Percentiles rank a stretch among this genome's conserved stretches.
phyloP scores from a whole-genome alignment of 2,888 invertebrate species.

The Megastigmus dorsalis region DNA sequence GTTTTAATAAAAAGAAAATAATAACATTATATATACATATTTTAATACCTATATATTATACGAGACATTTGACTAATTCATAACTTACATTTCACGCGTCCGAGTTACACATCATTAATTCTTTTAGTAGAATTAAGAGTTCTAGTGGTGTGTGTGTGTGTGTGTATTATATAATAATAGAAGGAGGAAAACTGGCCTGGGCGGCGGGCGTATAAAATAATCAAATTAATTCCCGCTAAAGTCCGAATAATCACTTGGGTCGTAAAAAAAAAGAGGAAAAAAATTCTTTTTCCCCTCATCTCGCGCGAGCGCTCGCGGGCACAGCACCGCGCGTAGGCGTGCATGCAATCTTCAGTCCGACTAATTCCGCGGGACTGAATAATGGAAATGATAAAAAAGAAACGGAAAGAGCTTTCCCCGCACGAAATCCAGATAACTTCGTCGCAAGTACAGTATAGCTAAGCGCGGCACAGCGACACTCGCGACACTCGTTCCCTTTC shows the following conservation, averaged over 20 bases:
- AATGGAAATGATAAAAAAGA: constrained; percentile 45
- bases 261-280: not conserved
- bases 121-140: constrained; percentile 25
- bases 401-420: constrained; percentile 39
- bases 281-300: not conserved
- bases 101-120: constrained; percentile 34
- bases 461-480: too few species aligned
- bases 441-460: constrained; percentile 14
- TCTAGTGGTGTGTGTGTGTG: too few species aligned
- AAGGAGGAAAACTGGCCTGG: not conserved
- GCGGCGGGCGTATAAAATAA: constrained; percentile 21
- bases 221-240: constrained; percentile 37
- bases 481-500: not conserved
- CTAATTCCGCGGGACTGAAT: constrained; percentile 39
- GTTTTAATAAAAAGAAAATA: too few species aligned
- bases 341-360: constrained; percentile 32
- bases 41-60: too few species aligned
- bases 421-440: constrained; percentile 43
- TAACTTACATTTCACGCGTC: constrained; percentile 19
- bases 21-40: too few species aligned
- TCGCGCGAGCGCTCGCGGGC: not conserved
- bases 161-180: constrained; percentile 14
- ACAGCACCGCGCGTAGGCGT: constrained; percentile 11
- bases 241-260: constrained; percentile 25
- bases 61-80: too few species aligned